Evolutionary conservation across 2,113 vertebrate species (phyloP).

Genomic region (Daboia siamensis): DNA sequence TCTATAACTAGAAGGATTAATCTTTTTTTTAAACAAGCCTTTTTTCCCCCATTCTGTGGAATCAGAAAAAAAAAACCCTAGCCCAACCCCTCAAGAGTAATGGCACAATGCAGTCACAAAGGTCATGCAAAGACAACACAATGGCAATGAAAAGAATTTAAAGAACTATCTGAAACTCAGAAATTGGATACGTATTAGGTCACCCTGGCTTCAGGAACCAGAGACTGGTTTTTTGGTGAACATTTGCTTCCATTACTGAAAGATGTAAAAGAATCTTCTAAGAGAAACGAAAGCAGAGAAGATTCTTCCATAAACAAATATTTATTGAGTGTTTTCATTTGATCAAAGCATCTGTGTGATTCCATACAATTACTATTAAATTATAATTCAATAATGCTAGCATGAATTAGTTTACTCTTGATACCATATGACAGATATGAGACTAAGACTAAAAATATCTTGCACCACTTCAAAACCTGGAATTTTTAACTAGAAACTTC

Average conservation of each 20-base stretch:
- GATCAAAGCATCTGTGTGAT: neutral
- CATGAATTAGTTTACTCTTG: too few species aligned
- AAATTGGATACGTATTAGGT: neutral
- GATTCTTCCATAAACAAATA: neutral
- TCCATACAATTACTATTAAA: neutral
- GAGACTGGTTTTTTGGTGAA: neutral
- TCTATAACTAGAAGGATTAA: neutral
- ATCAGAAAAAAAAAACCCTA: neutral
- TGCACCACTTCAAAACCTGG: too few species aligned
- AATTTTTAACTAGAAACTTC: neutral
- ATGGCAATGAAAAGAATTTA: neutral
- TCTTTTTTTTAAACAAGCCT: neutral
- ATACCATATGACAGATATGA: neutral
- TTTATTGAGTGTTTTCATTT: neutral
- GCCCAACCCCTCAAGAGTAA: neutral
- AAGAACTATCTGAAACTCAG: neutral
- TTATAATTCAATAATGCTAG: neutral
- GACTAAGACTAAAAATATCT: too few species aligned
- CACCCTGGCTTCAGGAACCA: neutral
- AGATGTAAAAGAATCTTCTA: neutral
- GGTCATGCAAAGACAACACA: neutral
- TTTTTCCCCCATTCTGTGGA: neutral
- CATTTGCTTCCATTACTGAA: neutral
- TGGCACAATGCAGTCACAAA: neutral
- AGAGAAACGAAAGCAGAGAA: neutral